Percentiles rank a stretch among this genome's conserved stretches.
Evolutionary conservation across 2,113 vertebrate species (phyloP).

Genomic region (Nestor notabilis): DNA sequence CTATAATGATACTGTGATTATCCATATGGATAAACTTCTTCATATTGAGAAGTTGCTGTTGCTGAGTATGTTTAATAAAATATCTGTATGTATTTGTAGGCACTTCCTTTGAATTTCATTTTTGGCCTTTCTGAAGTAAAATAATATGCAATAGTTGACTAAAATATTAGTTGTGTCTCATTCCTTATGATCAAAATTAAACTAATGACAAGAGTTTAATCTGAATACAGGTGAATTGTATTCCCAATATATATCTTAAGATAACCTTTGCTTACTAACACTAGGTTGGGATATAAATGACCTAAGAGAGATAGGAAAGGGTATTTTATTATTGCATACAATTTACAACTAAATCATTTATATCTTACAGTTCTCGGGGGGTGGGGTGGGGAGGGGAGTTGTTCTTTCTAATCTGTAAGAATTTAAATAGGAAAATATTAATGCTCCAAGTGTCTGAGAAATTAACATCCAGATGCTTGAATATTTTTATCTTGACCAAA

Average conservation of each 20-base stretch:
- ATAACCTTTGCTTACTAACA: background rate
- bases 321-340: background rate
- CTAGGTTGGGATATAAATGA: background rate
- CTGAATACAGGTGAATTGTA: background rate
- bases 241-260: background rate
- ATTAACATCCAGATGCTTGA: background rate
- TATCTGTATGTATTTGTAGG: background rate
- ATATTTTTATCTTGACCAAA: background rate
- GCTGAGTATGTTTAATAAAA: background rate
- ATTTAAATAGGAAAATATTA: background rate
- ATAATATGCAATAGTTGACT: accelerated
- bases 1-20: background rate
- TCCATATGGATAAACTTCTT: background rate
- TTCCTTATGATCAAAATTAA: background rate
- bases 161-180: background rate
- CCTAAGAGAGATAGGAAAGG: background rate
- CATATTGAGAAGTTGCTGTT: background rate
- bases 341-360: background rate
- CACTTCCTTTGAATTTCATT: background rate
- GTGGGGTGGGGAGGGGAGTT: background rate
- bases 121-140: background rate
- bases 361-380: background rate
- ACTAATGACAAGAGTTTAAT: background rate
- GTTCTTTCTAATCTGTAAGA: background rate
- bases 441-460: background rate